Base-by-base conservation (phyloP, 1,140 invertebrate genomes). In the Proales similis region DNA sequence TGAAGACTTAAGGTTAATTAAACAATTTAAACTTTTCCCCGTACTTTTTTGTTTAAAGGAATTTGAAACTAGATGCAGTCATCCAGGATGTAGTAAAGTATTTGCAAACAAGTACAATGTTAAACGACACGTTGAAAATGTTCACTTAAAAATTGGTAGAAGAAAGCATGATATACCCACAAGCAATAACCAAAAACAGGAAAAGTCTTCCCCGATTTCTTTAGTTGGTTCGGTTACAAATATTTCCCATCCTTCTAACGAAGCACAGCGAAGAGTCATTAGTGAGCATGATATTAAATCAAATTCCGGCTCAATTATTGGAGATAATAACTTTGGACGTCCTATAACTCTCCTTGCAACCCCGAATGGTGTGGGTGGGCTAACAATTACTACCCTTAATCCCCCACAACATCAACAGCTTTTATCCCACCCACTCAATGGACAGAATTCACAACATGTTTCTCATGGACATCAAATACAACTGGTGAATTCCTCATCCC, bases 41-140 rank as follows among this genome's bases (percentile, higher is more conserved):
- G 26, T 22, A 22, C 43, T 24, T 42, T 3, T 22, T 24, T 0
- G 14, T 26, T 7, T 24, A 46, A 46, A 7, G 27, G 27, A 42
- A 57, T 19, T 27, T 39, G 19, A 17, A 38, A 53, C 24, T 5
- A 57, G 51, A 57, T 57, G 51, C 45, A 29, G 32, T 30, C 45
- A 57, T 42, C 51, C 51, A 11, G 51, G 51, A 29, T 57, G 51
- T 42, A 57, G 36, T 14, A 57, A 57, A 57, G 30, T 42, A n/a
- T 57, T 57, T 57, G 51, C 51, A 24, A 57, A 57, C 45, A 57
- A 57, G 45, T 57, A 57, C 20, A 57, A 57, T 42, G 51, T 57
- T n/a, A 57, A 57, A 42, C 36, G 51, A 4, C 51, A 57, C 12
- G 26, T 57, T 7, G 51, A 57, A 57, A 57, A 57, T 42, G 51